Evolutionary conservation across 2,888 invertebrate genomes (phyloP), one percentile per base, ranked within the genome.

Genomic region (Patella pellucida): DNA sequence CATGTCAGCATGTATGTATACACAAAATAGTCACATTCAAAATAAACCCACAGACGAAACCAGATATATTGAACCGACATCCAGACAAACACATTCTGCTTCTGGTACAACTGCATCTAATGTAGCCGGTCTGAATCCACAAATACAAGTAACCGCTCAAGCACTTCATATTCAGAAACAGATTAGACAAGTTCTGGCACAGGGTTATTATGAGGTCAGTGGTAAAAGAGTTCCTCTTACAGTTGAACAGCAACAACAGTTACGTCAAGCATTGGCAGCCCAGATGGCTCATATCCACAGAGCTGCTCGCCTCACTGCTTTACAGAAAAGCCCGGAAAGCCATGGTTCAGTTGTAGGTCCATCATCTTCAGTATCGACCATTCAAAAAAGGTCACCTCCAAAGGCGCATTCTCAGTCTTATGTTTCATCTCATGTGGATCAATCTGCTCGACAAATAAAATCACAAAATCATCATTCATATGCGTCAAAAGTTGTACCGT

Each of bases 121-220:
- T 23, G 2, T 62, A 14, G 12, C 62, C 3, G 11, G 19, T 23
- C 23, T 62, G 19, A 62, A 62, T 62, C 19, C 62, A 12, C 19
- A 62, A 19, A 62, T 62, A 23, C 62, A 62, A 14, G 62, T 23
- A 62, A 23, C 62, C 14, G 62, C 62, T 62, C 62, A 62, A 23
- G 62, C 62, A 62, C 19, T 62, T 19, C 62, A 62, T 62, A 62
- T 62, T 62, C 62, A 62, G 23, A 62, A 62, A 23, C 62, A 62
- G 62, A 62, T 62, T 62, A 62, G 62, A 4, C 62, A 62, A 15
- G 62, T 62, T 62, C 62, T 62, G 15, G 62, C 62, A 0, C 62
- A 62, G 23, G 62, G 23, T 11, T 62, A 23, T 23, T 62, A 62
- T 62, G 23, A 23, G 19, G 62, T 62, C 19, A 62, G 23, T 23